These are phyloP conservation scores for Clanis bilineata DNA, from an alignment of 2,888 invertebrate genomes.

Conservation along the genomic window DNA sequence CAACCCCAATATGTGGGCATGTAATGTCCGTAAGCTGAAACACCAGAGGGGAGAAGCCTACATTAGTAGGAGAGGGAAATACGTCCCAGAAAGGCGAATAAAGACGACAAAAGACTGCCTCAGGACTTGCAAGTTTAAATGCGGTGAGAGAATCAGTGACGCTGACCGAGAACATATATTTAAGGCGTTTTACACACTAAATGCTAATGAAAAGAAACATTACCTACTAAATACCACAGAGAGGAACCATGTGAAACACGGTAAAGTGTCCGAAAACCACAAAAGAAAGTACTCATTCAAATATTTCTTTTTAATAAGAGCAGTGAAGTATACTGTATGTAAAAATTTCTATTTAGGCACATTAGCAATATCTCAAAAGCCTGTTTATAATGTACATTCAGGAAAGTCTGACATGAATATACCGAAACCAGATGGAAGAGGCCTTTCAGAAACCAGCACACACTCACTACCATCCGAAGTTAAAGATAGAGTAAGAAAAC, in stretches of 20 bases:
- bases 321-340: slow-evolving; percentile 62
- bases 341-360: slow-evolving; percentile 76
- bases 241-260: slow-evolving; percentile 55
- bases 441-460: slow-evolving; percentile 58
- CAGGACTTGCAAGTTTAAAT: slow-evolving; percentile 66
- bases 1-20: slow-evolving; percentile 69
- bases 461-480: slow-evolving; percentile 60
- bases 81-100: slow-evolving; percentile 61
- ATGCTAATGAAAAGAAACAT: slow-evolving; percentile 70
- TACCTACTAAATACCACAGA: slow-evolving; percentile 72
- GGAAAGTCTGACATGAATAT: slow-evolving; percentile 71
- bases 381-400: slow-evolving; percentile 72
- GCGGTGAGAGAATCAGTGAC: slow-evolving; percentile 64
- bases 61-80: slow-evolving; percentile 66
- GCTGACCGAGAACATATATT: slow-evolving; percentile 67
- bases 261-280: slow-evolving; percentile 38
- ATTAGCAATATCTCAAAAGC: slow-evolving; percentile 72
- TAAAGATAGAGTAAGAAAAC: slow-evolving; percentile 65
- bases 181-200: slow-evolving; percentile 69
- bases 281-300: slow-evolving; percentile 67
- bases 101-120: slow-evolving; percentile 68
- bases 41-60: slow-evolving; percentile 74
- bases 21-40: slow-evolving; percentile 66
- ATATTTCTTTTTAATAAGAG: slow-evolving; percentile 67
- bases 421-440: slow-evolving; percentile 72